Evolutionary conservation across 1,140 invertebrate genomes (phyloP), one percentile per base, ranked within the genome.

Genomic region (Heliconius melpomene): DNA sequence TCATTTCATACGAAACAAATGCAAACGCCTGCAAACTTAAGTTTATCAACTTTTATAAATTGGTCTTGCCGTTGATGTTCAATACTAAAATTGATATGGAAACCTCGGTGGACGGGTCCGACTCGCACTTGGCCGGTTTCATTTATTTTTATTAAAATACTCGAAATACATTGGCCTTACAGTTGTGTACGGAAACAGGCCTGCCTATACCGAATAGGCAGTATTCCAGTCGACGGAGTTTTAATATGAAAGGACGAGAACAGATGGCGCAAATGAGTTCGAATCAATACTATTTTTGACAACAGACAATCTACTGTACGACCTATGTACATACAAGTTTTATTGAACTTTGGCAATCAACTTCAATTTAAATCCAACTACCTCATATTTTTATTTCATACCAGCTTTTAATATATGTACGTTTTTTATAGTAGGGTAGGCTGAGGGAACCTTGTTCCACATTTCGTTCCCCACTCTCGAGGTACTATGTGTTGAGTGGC

Each of bases 241-340:
- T 75, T 75, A 75, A 75, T 75, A 60, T 75, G n/a, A 36, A 75
- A 75, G 74, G 60, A 60, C 32, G 74, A 75, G 74, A 75, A 54
- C 52, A 38, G 54, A 60, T 54, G n/a, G 60, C 54, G 32, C 54
- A 66, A 66, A 66, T 66, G 60, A 66, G 60, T 66, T 66, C 60
- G 23, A 23, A 26, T 66, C 60, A 66, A 66, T 66, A 66, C 23
- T 11, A 66, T 66, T 66, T 66, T 66, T 29, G 23, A 66, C 60
- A 66, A 66, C 60, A 66, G 60, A 29, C 60, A 26, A 66, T 66
- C 60, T 66, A 26, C 60, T 66, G 60, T 3, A 36, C 32, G 32
- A 7, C 32, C n/a, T n/a, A n/a, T n/a, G 32, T 36, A 29, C 60
- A 13, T 66, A 66, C 60, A 66, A 11, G 60, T 66, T 66, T 66